These are phyloP conservation scores for Cuniculus paca DNA, from an alignment of 2,797 vertebrate species.

Conservation along the genomic window DNA sequence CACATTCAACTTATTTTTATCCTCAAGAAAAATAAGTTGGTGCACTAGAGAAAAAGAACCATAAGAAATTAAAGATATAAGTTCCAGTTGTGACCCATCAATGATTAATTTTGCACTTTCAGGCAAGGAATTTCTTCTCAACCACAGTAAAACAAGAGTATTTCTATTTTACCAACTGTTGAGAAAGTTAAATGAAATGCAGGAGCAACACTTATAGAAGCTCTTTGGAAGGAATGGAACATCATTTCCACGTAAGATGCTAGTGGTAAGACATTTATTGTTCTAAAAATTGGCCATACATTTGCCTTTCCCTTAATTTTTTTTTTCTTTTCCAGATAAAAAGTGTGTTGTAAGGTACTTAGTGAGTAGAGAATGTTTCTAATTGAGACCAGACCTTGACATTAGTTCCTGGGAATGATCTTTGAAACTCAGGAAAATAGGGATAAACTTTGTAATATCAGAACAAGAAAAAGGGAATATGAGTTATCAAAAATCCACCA, in stretches of 20 bases:
- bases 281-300: neutral
- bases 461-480: neutral
- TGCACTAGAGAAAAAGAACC: neutral
- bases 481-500: neutral
- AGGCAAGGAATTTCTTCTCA: neutral
- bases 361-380: neutral
- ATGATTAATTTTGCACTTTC: constrained; percentile 1
- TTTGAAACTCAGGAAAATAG: neutral
- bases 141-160: neutral
- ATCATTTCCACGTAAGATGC: neutral
- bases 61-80: neutral
- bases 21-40: neutral
- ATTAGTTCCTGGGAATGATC: neutral
- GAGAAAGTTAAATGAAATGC: neutral
- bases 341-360: neutral
- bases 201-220: neutral
- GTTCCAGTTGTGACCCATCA: neutral
- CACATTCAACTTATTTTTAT: constrained; percentile 1
- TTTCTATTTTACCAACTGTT: neutral
- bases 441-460: neutral
- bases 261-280: neutral
- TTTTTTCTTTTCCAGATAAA: neutral
- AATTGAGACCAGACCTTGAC: constrained; percentile 12
- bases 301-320: constrained; percentile 34
- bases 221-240: neutral